These are phyloP conservation scores for Erythrolamprus reginae DNA, from an alignment of 2,113 vertebrate genomes.

Conservation along the genomic window DNA sequence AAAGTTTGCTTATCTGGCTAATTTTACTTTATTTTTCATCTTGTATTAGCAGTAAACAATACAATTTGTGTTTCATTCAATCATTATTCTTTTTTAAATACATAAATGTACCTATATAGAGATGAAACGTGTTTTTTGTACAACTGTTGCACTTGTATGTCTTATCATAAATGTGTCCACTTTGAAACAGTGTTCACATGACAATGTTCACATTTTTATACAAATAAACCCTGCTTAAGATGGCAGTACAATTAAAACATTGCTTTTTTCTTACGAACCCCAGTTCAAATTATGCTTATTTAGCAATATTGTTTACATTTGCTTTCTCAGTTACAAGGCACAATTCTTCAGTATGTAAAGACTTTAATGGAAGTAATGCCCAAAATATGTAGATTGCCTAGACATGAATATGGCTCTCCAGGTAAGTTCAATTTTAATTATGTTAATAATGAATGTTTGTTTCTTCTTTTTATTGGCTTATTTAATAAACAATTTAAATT, in stretches of 20 bases:
- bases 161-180: neutral
- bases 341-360: slow-evolving; percentile 85
- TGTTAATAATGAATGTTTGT: neutral
- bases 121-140: neutral
- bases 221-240: neutral
- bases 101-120: neutral
- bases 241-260: neutral
- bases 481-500: neutral
- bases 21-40: neutral
- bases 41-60: neutral
- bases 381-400: slow-evolving; percentile 84
- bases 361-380: slow-evolving; percentile 92
- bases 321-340: slow-evolving; percentile 78
- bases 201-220: neutral
- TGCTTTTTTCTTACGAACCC: neutral
- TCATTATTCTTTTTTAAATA: neutral
- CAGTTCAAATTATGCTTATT: neutral
- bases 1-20: neutral
- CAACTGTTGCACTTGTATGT: neutral
- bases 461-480: neutral
- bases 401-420: slow-evolving; percentile 86
- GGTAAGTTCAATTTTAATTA: slow-evolving; percentile 64
- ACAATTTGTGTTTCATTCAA: neutral
- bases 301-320: neutral
- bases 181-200: neutral